phyloP scores from a whole-genome alignment of 1,140 invertebrate species.

The Oedothorax gibbosus region DNA sequence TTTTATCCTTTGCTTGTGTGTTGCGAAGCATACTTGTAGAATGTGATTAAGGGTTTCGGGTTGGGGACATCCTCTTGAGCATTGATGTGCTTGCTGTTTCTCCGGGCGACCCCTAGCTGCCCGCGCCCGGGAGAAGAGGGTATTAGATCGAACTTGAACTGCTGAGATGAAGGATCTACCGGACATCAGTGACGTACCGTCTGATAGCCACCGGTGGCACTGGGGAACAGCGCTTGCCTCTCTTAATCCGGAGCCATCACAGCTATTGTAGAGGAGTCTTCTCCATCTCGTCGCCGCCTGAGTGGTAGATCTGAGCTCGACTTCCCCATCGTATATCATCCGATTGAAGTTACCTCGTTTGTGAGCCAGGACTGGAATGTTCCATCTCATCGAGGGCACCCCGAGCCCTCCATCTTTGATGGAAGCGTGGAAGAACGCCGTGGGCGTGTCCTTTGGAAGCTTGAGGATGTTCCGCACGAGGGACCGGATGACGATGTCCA shows the following conservation, averaged over 20 bases:
- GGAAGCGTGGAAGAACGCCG: background rate
- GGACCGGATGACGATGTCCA: background rate
- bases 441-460: background rate
- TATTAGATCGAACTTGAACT: background rate
- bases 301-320: background rate
- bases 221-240: background rate
- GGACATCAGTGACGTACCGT: background rate
- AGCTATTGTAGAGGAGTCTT: background rate
- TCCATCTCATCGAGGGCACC: background rate
- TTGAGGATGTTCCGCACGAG: background rate
- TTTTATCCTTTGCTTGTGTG: background rate
- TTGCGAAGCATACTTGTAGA: background rate
- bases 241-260: background rate
- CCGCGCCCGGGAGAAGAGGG: background rate
- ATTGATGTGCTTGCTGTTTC: background rate
- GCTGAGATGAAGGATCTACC: background rate
- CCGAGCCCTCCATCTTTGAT: constrained; percentile 7
- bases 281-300: background rate
- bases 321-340: too few species aligned
- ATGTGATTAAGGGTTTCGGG: constrained; percentile 10
- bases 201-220: background rate
- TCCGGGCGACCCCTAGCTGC: background rate
- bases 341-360: background rate
- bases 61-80: background rate
- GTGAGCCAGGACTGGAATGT: background rate